These are phyloP conservation scores for Crossocerus cetratus DNA, from an alignment of 2,888 invertebrate species.

Conservation along the genomic window DNA sequence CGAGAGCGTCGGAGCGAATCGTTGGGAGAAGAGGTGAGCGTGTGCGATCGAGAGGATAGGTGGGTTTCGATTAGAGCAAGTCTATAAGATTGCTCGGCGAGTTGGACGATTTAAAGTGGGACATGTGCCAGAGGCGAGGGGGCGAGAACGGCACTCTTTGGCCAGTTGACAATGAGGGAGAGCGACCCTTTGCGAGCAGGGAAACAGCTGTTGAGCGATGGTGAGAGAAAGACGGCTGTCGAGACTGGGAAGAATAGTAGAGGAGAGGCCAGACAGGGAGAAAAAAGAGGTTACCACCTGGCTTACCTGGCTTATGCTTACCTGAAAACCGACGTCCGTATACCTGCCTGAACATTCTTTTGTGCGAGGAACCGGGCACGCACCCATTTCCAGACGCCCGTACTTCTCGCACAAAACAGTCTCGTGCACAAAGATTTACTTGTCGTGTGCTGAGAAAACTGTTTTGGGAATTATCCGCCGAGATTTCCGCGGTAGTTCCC, in stretches of 20 bases:
- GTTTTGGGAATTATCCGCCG: constrained; percentile 51
- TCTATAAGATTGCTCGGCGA: constrained; percentile 52
- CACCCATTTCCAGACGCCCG: constrained; percentile 52
- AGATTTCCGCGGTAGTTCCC: constrained; percentile 12
- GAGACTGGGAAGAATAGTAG: constrained; percentile 44
- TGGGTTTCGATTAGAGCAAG: constrained; percentile 46
- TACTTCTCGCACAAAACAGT: constrained; percentile 40
- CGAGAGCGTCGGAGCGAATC: constrained; percentile 24
- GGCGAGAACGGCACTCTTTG: constrained; percentile 38
- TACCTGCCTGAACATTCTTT: constrained; percentile 68
- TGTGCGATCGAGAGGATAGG: constrained; percentile 7
- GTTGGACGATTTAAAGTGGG: constrained; percentile 67
- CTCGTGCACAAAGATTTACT: constrained; percentile 44
- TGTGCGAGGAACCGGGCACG: constrained; percentile 60
- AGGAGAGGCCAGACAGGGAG: constrained; percentile 46
- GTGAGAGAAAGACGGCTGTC: constrained; percentile 51
- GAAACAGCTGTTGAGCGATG: constrained; percentile 75
- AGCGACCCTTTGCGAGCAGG: constrained; percentile 65
- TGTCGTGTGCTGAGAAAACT: constrained; percentile 54
- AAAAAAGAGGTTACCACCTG: constrained; percentile 75
- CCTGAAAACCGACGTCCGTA: constrained; percentile 65
- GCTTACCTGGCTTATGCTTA: constrained; percentile 73
- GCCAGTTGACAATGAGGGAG: constrained; percentile 70
- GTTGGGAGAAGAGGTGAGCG: not conserved
- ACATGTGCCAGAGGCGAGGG: constrained; percentile 60